phyloP scores from a whole-genome alignment of 30 jellyfish, hydroid and myxozoan genomes.

The Rhopilema esculentum region DNA sequence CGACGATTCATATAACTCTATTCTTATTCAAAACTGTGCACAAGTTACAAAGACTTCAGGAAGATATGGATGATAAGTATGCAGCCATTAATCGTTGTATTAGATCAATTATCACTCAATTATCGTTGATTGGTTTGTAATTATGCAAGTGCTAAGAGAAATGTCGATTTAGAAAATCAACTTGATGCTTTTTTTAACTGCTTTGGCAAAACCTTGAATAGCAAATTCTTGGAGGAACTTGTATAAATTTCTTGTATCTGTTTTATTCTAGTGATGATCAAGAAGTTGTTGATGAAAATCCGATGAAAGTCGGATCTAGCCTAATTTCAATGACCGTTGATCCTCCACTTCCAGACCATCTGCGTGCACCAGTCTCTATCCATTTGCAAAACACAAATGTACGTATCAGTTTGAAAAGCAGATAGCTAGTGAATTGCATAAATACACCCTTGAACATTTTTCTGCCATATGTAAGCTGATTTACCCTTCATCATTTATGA shows the following conservation, averaged over 20 bases:
- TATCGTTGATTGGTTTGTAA: too few relatives aligned
- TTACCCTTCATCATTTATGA: too few relatives aligned
- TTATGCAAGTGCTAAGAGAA: too few relatives aligned
- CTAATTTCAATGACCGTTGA: slow-evolving; percentile 82
- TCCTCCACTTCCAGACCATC: slow-evolving; percentile 72
- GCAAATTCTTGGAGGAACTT: too few relatives aligned
- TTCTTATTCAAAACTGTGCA: slow-evolving; percentile 84
- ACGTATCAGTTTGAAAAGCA: neutral
- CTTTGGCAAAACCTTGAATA: too few relatives aligned
- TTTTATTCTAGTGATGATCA: slow-evolving; percentile 70
- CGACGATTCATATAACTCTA: slow-evolving; percentile 76
- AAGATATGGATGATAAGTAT: slow-evolving; percentile 88
- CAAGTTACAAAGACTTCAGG: slow-evolving; percentile 79
- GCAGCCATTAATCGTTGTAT: too few relatives aligned
- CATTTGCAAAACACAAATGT: slow-evolving; percentile 83
- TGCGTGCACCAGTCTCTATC: slow-evolving; percentile 78
- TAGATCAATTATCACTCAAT: too few relatives aligned
- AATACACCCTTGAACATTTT: too few relatives aligned
- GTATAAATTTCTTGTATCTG: too few relatives aligned
- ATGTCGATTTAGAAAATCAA: too few relatives aligned
- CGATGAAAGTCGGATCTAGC: slow-evolving; percentile 93
- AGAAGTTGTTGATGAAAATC: slow-evolving; percentile 86
- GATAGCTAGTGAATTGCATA: neutral
- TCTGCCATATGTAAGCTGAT: too few relatives aligned
- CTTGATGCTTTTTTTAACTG: too few relatives aligned